phyloP scores from a whole-genome alignment of 2,113 vertebrate genomes.

The Litocranius walleri region DNA sequence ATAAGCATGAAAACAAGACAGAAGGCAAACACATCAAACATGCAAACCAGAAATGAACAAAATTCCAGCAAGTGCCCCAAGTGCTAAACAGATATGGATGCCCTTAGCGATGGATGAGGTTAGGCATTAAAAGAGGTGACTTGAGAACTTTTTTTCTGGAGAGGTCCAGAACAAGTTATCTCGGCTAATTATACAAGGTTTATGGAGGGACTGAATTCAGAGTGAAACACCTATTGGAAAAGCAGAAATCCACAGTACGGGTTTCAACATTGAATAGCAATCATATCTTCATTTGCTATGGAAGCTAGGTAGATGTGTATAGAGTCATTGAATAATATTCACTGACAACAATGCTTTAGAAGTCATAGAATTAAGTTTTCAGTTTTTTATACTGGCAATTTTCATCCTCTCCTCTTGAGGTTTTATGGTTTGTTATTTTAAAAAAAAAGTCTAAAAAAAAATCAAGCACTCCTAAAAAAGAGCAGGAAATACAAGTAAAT shows the following conservation, averaged over 20 bases:
- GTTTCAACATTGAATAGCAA: background rate
- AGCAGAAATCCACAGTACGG: background rate
- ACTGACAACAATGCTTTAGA: background rate
- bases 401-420: background rate
- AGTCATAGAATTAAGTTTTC: background rate
- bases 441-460: background rate
- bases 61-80: background rate
- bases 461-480: background rate
- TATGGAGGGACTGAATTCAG: background rate
- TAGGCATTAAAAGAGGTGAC: background rate
- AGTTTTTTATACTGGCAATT: background rate
- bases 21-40: background rate
- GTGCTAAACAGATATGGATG: background rate
- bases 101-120: background rate
- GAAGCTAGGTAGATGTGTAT: background rate
- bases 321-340: background rate
- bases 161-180: background rate
- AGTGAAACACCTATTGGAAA: background rate
- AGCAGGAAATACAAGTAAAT: background rate
- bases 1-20: constrained; percentile 6
- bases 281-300: background rate
- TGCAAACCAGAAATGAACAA: background rate
- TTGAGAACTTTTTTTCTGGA: background rate
- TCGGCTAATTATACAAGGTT: background rate
- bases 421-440: background rate